These are phyloP conservation scores for Octodon degus DNA, from an alignment of 2,113 vertebrate species.

Conservation along the genomic window DNA sequence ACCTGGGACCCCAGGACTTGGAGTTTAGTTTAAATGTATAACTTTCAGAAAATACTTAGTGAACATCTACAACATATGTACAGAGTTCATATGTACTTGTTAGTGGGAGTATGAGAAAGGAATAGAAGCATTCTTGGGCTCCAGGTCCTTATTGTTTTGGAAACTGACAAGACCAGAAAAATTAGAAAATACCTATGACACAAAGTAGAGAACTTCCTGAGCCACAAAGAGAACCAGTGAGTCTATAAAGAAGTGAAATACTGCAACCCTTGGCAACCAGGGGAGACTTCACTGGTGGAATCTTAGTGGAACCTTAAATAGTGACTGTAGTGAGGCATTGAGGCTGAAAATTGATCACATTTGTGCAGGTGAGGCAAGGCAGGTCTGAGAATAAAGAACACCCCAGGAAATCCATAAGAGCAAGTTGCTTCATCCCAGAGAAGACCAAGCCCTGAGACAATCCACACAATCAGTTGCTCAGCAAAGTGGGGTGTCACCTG, in stretches of 20 bases:
- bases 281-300: background rate
- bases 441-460: too few relatives aligned
- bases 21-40: conserved; percentile 1
- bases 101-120: background rate
- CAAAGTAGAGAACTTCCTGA: background rate
- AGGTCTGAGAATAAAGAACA: too few relatives aligned
- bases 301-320: background rate
- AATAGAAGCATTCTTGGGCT: background rate
- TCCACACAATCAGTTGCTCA: too few relatives aligned
- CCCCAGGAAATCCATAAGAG: too few relatives aligned
- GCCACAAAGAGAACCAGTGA: background rate
- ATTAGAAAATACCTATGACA: background rate
- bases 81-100: background rate
- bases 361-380: too few relatives aligned
- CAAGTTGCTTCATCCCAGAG: too few relatives aligned
- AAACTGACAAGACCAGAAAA: background rate
- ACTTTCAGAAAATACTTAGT: conserved; percentile 30
- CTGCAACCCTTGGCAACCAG: background rate
- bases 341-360: too few relatives aligned
- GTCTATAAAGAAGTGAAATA: background rate
- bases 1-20: background rate
- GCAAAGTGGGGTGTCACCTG: too few relatives aligned
- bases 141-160: background rate
- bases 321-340: too few relatives aligned
- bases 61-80: background rate